Percentiles rank a stretch among this genome's conserved stretches.
Conservation (phyloP, 2,888 invertebrate species). For the Imbricaverruca yamaguchii region DNA sequence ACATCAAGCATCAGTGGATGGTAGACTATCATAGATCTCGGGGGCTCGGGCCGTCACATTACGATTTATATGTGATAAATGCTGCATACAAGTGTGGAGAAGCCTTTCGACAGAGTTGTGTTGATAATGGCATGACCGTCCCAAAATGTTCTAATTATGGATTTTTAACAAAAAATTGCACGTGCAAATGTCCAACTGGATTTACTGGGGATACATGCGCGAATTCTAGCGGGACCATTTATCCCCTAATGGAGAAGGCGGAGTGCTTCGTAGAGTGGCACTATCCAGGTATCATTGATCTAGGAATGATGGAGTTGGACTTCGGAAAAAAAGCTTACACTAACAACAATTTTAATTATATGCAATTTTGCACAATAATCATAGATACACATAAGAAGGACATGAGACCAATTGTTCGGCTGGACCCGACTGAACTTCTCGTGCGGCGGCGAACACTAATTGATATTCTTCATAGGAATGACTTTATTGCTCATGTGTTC, state of each 20-base stretch:
- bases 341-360: background rate
- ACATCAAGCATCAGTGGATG: background rate
- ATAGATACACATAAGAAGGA: background rate
- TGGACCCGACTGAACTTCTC: background rate
- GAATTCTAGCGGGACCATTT: background rate
- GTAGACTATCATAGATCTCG: background rate
- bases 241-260: background rate
- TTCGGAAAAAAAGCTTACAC: background rate
- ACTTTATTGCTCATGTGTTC: background rate
- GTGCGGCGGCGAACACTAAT: background rate
- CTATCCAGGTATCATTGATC: background rate
- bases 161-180: background rate
- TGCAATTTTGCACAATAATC: background rate
- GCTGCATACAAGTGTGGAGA: background rate
- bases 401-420: background rate
- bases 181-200: background rate
- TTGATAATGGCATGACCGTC: background rate
- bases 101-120: background rate
- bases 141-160: background rate
- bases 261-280: background rate
- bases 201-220: background rate
- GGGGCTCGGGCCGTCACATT: background rate
- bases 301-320: background rate
- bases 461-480: background rate
- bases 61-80: background rate